Evolutionary conservation across 2,888 invertebrate genomes (phyloP).

Genomic region (Apodemia zela): DNA sequence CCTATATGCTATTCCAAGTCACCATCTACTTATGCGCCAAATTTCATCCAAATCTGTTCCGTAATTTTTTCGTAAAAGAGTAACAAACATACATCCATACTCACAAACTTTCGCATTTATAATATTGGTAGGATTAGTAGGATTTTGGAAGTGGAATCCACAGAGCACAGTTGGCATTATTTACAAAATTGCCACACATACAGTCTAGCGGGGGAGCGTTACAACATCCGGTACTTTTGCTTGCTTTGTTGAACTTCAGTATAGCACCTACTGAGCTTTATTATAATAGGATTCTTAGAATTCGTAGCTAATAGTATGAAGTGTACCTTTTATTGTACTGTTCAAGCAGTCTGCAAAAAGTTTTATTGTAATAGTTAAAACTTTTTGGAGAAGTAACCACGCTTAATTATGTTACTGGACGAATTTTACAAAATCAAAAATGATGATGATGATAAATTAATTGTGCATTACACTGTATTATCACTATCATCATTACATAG

Average conservation of each 20-base stretch:
- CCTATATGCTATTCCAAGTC: too few relatives aligned
- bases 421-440: too few relatives aligned
- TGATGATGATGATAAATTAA: too few relatives aligned
- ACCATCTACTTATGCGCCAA: too few relatives aligned
- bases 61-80: too few relatives aligned
- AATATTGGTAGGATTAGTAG: too few relatives aligned
- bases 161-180: not conserved
- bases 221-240: slow-evolving; percentile 11
- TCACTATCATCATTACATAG: too few relatives aligned
- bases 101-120: too few relatives aligned
- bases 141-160: not conserved
- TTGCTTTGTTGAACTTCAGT: not conserved
- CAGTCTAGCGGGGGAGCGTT: not conserved
- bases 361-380: not conserved
- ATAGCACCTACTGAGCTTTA: not conserved
- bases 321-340: not conserved
- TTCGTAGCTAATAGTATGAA: not conserved
- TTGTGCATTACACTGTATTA: too few relatives aligned
- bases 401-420: not conserved
- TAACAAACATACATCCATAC: too few relatives aligned
- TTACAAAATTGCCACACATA: slow-evolving; percentile 5
- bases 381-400: not conserved
- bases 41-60: too few relatives aligned
- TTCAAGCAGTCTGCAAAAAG: not conserved
- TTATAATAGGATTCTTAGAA: slow-evolving; percentile 2